Evolutionary conservation across 1,140 invertebrate genomes (phyloP).

Genomic region (Pararge aegeria): DNA sequence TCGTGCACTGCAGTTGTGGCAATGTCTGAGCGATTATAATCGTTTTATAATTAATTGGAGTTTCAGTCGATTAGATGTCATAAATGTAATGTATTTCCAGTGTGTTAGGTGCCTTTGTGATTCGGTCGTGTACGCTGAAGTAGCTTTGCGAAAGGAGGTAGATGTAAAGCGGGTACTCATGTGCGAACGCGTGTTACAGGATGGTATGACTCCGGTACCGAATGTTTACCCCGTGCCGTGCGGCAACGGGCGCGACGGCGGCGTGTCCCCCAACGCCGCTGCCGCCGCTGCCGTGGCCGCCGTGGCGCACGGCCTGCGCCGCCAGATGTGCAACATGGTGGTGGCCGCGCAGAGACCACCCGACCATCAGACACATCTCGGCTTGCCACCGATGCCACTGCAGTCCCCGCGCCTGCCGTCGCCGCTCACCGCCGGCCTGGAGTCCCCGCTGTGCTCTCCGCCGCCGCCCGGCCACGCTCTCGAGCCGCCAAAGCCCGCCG

Average conservation of each 20-base stretch:
- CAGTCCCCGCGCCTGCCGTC: slow-evolving; percentile 67
- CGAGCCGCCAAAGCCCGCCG: slow-evolving; percentile 64
- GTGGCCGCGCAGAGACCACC: slow-evolving; percentile 67
- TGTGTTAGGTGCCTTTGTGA: not conserved
- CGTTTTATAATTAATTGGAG: slow-evolving; percentile 28
- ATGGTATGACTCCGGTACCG: slow-evolving; percentile 55
- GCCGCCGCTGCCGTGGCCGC: slow-evolving; percentile 87
- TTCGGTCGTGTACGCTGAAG: not conserved
- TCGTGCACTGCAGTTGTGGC: slow-evolving; percentile 24
- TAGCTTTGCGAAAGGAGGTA: slow-evolving; percentile 6
- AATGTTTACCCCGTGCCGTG: slow-evolving; percentile 71
- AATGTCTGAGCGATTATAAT: slow-evolving; percentile 33
- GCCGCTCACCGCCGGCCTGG: slow-evolving; percentile 63
- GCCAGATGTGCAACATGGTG: slow-evolving; percentile 77
- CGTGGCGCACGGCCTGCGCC: slow-evolving; percentile 83
- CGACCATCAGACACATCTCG: slow-evolving; percentile 61
- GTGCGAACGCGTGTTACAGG: slow-evolving; percentile 36
- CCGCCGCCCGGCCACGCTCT: slow-evolving; percentile 69
- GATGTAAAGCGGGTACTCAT: slow-evolving; percentile 18
- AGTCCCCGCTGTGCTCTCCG: slow-evolving; percentile 70
- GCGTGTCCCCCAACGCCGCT: slow-evolving; percentile 84
- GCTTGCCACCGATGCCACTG: slow-evolving; percentile 58
- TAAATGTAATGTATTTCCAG: not conserved
- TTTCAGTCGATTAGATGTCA: not conserved
- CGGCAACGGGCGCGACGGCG: slow-evolving; percentile 81